Conservation (phyloP, 2,888 invertebrate genomes). For the Polymixis lichenea region DNA sequence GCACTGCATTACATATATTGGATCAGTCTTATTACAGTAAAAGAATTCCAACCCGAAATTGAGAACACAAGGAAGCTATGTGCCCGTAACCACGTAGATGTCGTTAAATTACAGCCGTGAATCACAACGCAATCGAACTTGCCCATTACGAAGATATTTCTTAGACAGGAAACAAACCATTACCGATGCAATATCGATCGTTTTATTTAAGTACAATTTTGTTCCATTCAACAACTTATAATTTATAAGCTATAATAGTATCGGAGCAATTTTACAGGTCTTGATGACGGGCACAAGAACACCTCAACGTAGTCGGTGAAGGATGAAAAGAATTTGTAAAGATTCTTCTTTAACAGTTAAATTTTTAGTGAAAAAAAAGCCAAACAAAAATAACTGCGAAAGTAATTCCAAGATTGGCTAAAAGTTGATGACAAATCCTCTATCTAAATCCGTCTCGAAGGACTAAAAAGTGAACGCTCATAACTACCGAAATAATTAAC, state of each 20-base stretch:
- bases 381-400: neutral
- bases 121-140: conserved; percentile 55
- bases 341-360: neutral
- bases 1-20: no score
- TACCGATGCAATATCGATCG: conserved; percentile 66
- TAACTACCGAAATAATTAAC: conserved; percentile 48
- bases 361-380: neutral
- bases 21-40: conserved; percentile 1
- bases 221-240: conserved; percentile 61
- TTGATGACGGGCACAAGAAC: conserved; percentile 19
- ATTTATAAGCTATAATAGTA: conserved; percentile 49
- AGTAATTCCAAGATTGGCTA: neutral
- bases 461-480: conserved; percentile 36
- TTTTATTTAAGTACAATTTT: conserved; percentile 68
- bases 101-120: conserved; percentile 63
- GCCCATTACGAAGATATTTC: conserved; percentile 63
- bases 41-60: conserved; percentile 41
- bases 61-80: conserved; percentile 50
- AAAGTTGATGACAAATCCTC: conserved; percentile 23
- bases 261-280: conserved; percentile 52
- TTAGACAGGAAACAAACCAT: conserved; percentile 69
- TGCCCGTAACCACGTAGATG: conserved; percentile 50
- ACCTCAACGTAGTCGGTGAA: conserved; percentile 19
- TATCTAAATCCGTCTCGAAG: conserved; percentile 28
- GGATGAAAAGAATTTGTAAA: conserved; percentile 26